These are phyloP conservation scores for Himalopsyche phryganea DNA, from an alignment of 1,140 invertebrate species.

Conservation along the genomic window DNA sequence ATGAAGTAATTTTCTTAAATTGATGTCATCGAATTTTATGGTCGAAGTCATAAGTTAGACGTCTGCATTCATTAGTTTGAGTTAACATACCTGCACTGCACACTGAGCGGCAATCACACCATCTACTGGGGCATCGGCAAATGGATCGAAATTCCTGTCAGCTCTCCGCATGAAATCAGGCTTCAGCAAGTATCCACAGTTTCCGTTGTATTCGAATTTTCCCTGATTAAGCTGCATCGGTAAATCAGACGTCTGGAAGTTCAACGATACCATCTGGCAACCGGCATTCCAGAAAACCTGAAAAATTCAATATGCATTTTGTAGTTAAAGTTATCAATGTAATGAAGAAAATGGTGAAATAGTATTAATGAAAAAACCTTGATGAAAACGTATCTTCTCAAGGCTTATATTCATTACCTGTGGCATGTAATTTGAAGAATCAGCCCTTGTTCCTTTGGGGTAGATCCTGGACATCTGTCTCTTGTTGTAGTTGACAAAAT, in stretches of 20 bases:
- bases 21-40: too few relatives aligned
- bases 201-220: conserved; percentile 99
- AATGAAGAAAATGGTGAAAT: too few relatives aligned
- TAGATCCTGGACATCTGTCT: conserved; percentile 98
- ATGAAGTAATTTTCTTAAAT: too few relatives aligned
- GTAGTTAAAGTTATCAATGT: too few relatives aligned
- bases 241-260: conserved; percentile 98
- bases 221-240: conserved; percentile 99
- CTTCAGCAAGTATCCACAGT: conserved; percentile 94
- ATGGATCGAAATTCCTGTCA: conserved; percentile 97
- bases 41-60: too few relatives aligned
- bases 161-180: conserved; percentile 98
- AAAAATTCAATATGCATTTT: neutral
- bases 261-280: conserved; percentile 98
- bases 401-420: conserved; percentile 66
- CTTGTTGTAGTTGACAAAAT: conserved; percentile 99
- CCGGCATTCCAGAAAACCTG: conserved; percentile 90
- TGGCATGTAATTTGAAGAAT: conserved; percentile 99
- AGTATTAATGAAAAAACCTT: too few relatives aligned
- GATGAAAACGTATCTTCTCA: too few relatives aligned
- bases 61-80: too few relatives aligned
- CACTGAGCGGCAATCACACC: conserved; percentile 99
- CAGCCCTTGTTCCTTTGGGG: conserved; percentile 96
- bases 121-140: conserved; percentile 98
- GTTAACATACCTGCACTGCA: conserved; percentile 92